Percentiles rank a stretch among this genome's conserved stretches.
Conservation (phyloP, 1,140 invertebrate species). For the Rhagoletis zephyria region DNA sequence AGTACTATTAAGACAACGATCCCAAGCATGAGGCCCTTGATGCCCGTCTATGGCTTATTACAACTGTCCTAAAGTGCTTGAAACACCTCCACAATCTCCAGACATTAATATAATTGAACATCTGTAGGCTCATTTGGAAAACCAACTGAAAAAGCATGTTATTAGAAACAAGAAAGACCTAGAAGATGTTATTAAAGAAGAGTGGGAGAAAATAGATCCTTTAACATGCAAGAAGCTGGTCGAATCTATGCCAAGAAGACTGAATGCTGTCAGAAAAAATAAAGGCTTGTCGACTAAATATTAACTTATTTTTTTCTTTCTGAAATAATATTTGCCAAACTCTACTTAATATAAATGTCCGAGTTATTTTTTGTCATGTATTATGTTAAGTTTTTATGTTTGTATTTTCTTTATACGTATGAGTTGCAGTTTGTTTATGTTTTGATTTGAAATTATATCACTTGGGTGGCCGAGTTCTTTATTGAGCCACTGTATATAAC, state of each 20-base stretch:
- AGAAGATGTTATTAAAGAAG: background rate
- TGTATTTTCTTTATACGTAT: background rate
- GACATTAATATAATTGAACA: background rate
- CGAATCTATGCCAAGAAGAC: constrained; percentile 2
- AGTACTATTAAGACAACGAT: background rate
- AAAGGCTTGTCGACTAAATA: background rate
- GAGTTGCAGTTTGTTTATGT: background rate
- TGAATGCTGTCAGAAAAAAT: constrained; percentile 35
- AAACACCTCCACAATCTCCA: background rate
- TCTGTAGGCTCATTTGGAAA: background rate
- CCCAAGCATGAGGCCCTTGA: background rate
- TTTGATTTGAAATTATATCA: background rate
- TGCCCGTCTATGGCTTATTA: background rate
- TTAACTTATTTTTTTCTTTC: background rate
- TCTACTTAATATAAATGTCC: background rate
- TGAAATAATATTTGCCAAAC: background rate
- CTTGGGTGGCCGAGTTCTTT: too few relatives aligned
- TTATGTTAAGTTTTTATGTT: background rate
- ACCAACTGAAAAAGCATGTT: background rate
- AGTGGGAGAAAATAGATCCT: background rate
- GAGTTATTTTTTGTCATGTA: background rate
- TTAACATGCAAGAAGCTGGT: constrained; percentile 1
- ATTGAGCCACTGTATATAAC: too few relatives aligned
- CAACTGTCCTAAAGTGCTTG: constrained; percentile 4
- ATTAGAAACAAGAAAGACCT: background rate